These are phyloP conservation scores for Ornithoptera priamus DNA, from an alignment of 2,888 invertebrate genomes.

Conservation along the genomic window DNA sequence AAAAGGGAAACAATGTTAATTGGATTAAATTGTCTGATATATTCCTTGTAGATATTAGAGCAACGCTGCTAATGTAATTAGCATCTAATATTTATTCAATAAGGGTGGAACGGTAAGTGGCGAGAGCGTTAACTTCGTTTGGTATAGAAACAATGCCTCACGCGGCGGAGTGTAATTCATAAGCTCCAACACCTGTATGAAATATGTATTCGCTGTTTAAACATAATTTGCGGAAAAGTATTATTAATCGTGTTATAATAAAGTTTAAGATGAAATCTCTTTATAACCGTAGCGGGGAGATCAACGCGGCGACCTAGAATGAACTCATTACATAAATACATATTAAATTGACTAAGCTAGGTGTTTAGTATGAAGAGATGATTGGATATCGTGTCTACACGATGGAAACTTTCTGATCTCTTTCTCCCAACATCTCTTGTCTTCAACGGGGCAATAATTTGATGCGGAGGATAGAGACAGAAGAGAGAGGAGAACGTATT, in stretches of 20 bases:
- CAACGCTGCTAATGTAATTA: slow-evolving; percentile 46
- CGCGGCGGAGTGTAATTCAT: slow-evolving; percentile 3
- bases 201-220: background rate
- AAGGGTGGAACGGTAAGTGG: slow-evolving; percentile 40
- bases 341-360: too few species aligned
- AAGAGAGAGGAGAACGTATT: too few species aligned
- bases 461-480: too few species aligned
- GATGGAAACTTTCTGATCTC: too few species aligned
- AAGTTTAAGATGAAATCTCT: background rate
- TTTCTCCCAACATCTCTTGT: too few species aligned
- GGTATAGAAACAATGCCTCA: slow-evolving; percentile 22
- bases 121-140: slow-evolving; percentile 27
- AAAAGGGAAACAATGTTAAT: slow-evolving; percentile 26
- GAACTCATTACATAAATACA: too few species aligned
- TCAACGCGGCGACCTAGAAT: too few species aligned
- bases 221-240: background rate
- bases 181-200: slow-evolving; percentile 8
- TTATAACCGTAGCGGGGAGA: too few species aligned
- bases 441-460: too few species aligned
- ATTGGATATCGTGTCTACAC: too few species aligned
- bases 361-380: too few species aligned
- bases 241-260: background rate
- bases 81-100: slow-evolving; percentile 48
- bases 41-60: slow-evolving; percentile 35
- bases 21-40: slow-evolving; percentile 27